phyloP scores from a whole-genome alignment of 2,888 invertebrate genomes.

The Trachelus iudaicus region DNA sequence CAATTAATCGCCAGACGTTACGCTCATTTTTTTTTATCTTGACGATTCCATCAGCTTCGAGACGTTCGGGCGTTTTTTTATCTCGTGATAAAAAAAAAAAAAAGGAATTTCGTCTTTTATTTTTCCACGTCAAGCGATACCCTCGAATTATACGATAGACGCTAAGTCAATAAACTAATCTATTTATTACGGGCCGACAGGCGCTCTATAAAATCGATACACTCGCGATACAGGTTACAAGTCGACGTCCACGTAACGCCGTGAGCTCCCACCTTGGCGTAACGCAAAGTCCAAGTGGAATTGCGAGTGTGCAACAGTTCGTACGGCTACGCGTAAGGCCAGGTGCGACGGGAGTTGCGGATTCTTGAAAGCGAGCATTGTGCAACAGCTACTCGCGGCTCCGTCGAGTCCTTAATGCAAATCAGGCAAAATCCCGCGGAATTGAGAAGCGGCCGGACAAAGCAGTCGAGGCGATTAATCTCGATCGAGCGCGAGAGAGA shows the following conservation, averaged over 20 bases:
- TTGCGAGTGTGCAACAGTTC: conserved; percentile 19
- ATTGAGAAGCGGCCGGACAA: conserved; percentile 52
- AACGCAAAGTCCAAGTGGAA: conserved; percentile 16
- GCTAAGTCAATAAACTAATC: not conserved
- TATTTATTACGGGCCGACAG: not conserved
- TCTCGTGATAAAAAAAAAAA: not conserved
- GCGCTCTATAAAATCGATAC: not conserved
- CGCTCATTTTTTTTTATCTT: not conserved
- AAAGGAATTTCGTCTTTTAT: not conserved
- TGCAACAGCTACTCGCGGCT: conserved; percentile 18
- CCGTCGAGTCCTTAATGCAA: conserved; percentile 44
- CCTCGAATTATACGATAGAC: not conserved
- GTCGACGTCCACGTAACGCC: not conserved
- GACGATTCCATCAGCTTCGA: not conserved
- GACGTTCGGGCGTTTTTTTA: not conserved
- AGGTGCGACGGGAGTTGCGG: not conserved
- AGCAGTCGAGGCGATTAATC: conserved; percentile 47
- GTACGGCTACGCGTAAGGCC: conserved; percentile 6
- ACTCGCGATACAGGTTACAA: not conserved
- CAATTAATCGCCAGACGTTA: not conserved
- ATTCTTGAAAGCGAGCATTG: not conserved
- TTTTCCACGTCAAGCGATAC: not conserved
- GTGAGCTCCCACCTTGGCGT: not conserved
- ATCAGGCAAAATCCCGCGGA: conserved; percentile 45
- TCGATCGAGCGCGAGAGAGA: conserved; percentile 29